phyloP scores from a whole-genome alignment of 2,888 invertebrate species.

The Spilosoma lubricipeda region DNA sequence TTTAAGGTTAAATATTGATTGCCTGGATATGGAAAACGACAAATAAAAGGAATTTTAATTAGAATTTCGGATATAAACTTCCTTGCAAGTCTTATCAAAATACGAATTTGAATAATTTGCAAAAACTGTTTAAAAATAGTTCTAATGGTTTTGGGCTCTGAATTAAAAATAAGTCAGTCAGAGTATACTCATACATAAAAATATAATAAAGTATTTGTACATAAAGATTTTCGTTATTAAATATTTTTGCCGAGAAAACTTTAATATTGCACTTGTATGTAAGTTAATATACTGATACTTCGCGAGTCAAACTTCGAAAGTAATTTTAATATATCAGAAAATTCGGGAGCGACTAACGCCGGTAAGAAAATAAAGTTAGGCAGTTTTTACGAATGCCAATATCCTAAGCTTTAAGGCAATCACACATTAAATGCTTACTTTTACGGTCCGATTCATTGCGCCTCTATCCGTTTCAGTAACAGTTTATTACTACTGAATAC shows the following conservation, averaged over 20 bases:
- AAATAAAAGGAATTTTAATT: no score
- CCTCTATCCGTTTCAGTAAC: conserved; percentile 2
- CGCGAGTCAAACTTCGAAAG: background rate
- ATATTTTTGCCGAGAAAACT: background rate
- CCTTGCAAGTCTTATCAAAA: no score
- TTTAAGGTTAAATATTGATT: no score
- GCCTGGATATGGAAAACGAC: no score
- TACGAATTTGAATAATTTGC: no score
- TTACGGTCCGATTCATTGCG: background rate
- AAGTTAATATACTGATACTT: background rate
- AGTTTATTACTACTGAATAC: background rate
- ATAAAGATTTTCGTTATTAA: no score
- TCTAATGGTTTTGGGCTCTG: no score
- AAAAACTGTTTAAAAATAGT: no score
- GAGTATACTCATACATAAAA: no score
- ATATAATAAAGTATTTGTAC: no score
- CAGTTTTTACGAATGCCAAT: conserved; percentile 7
- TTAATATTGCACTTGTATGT: background rate
- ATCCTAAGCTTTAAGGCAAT: conserved; percentile 3
- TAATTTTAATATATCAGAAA: conserved; percentile 12
- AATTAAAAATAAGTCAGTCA: no score
- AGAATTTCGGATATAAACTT: no score
- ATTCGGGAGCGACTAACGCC: background rate
- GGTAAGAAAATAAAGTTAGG: conserved; percentile 2
- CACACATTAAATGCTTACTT: conserved; percentile 1